Evolutionary conservation across 64 coral and sea anemone species (phyloP).

Genomic region (Pocillopora damicornis): DNA sequence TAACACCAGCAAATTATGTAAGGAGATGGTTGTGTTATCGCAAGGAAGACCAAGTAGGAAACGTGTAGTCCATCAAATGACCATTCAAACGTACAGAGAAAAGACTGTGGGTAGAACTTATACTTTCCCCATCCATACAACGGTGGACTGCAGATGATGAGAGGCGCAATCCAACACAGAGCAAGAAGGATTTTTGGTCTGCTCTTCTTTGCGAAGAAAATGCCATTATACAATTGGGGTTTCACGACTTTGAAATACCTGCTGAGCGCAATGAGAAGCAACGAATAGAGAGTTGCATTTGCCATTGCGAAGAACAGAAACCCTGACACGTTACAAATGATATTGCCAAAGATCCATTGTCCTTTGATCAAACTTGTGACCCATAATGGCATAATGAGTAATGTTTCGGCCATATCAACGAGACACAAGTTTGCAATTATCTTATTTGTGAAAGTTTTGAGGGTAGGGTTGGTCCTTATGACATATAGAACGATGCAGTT

Average conservation of each 20-base stretch:
- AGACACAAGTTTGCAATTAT: constrained; percentile 45
- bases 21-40: background rate
- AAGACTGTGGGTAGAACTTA: background rate
- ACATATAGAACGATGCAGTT: constrained; percentile 44
- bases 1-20: constrained; percentile 54
- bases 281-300: constrained; percentile 28
- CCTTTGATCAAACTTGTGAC: constrained; percentile 21
- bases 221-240: constrained; percentile 9
- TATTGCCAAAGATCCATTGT: constrained; percentile 38
- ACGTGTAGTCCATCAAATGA: constrained; percentile 15
- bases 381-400: constrained; percentile 54
- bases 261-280: constrained; percentile 35
- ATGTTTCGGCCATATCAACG: constrained; percentile 25
- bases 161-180: constrained; percentile 21
- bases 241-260: constrained; percentile 62
- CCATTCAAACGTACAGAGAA: constrained; percentile 33
- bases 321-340: constrained; percentile 26
- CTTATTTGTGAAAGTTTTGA: constrained; percentile 47
- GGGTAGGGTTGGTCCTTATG: constrained; percentile 11
- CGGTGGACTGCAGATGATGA: constrained; percentile 21
- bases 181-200: background rate
- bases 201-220: constrained; percentile 11
- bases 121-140: constrained; percentile 35
- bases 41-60: constrained; percentile 35
- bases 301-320: constrained; percentile 20